Percentiles rank a stretch among this genome's conserved stretches.
Evolutionary conservation across 2,113 vertebrate genomes (phyloP).

Genomic region (Galbula dea): DNA sequence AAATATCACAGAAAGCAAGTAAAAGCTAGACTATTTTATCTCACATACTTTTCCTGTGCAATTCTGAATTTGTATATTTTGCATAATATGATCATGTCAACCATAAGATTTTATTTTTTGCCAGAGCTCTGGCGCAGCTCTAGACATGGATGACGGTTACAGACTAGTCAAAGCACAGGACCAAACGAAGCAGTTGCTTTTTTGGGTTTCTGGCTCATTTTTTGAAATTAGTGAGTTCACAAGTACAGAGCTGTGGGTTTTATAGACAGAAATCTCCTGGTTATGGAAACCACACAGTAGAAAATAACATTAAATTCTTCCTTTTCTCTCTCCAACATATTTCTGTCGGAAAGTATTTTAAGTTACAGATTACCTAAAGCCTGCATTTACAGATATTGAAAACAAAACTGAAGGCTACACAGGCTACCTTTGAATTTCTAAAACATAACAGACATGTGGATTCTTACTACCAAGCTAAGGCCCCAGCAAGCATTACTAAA

Average conservation of each 20-base stretch:
- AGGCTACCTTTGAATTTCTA: neutral
- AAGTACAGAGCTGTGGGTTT: neutral
- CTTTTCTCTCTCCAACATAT: neutral
- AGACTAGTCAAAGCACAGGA: neutral
- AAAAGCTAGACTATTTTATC: neutral
- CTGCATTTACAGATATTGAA: neutral
- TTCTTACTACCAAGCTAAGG: neutral
- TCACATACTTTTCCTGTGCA: neutral
- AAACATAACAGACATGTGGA: neutral
- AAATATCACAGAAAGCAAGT: neutral
- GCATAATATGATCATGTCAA: neutral
- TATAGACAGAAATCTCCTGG: neutral
- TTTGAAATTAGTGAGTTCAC: neutral
- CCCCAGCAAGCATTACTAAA: neutral
- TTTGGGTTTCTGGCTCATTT: neutral
- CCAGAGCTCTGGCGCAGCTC: neutral
- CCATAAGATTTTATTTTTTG: neutral
- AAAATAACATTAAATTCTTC: neutral
- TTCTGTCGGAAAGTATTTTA: neutral
- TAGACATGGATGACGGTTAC: neutral
- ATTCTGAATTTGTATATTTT: neutral
- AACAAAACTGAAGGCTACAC: neutral
- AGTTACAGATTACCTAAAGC: neutral
- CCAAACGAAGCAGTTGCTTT: neutral
- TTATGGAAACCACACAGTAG: neutral